These are phyloP conservation scores for Anarrhichthys ocellatus DNA, from an alignment of 2,113 vertebrate genomes.

Conservation along the genomic window DNA sequence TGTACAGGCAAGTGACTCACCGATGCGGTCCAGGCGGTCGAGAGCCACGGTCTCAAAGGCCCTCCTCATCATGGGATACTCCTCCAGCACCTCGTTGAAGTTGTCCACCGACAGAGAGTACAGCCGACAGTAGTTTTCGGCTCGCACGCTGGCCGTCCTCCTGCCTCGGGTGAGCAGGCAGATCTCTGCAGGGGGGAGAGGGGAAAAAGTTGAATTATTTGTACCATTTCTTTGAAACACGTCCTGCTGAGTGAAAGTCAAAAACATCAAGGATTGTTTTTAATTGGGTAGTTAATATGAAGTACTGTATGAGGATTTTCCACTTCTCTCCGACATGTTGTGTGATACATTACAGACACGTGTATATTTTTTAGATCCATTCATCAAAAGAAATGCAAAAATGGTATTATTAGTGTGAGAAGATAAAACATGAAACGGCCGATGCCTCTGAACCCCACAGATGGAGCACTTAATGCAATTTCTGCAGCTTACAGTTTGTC, in stretches of 20 bases:
- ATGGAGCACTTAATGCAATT: constrained; percentile 81
- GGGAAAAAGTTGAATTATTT: constrained; percentile 12
- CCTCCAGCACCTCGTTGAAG: constrained; percentile 97
- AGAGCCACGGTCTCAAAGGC: constrained; percentile 96
- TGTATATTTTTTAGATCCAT: constrained; percentile 39
- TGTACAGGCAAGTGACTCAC: constrained; percentile 79
- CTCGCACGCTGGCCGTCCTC: constrained; percentile 94
- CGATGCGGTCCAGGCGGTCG: constrained; percentile 95
- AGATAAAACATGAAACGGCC: constrained; percentile 61
- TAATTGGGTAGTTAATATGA: constrained; percentile 11
- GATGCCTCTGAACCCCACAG: constrained; percentile 70
- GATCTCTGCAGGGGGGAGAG: constrained; percentile 86
- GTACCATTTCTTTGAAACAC: constrained; percentile 5
- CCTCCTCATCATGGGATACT: constrained; percentile 97
- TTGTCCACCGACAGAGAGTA: constrained; percentile 97
- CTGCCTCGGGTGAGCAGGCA: constrained; percentile 95
- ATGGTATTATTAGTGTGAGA: constrained; percentile 54
- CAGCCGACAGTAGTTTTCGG: constrained; percentile 96
- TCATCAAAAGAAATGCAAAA: constrained; percentile 51
- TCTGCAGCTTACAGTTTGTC: constrained; percentile 81
- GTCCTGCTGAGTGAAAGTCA: constrained; percentile 19
- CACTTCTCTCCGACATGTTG: constrained; percentile 6
- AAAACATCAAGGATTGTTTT: constrained; percentile 6
- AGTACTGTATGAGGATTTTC: constrained; percentile 6
- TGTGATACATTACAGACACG: neutral